Evolutionary conservation across 2,888 invertebrate genomes (phyloP), one percentile per base, ranked within the genome.

Genomic region (Onthophagus sagittarius): DNA sequence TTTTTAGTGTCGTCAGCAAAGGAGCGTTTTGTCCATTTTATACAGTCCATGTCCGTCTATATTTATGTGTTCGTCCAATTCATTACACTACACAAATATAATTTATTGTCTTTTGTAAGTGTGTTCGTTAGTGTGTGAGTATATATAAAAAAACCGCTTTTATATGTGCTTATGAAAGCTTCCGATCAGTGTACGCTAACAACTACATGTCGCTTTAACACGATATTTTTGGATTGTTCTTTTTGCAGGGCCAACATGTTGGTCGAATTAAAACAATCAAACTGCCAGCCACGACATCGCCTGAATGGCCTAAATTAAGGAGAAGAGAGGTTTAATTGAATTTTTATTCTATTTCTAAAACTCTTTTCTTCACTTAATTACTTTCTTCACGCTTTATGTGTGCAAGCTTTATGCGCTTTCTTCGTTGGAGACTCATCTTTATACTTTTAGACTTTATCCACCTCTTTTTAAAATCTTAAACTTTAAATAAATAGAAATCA

Each of bases 281-380:
- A 53, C 7, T 53, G 11, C 39, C 39, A 53, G 11, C 39, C 11
- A 53, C 39, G 39, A 53, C 39, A 53, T 9, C 39, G 39, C 81
- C 80, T 72, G 81, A 83, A 78, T 83, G 83, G 84, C 83, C 83
- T 73, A 79, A 79, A 76, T 81, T 84, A 74, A 81, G 80, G 79
- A 82, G 80, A 82, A 79, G 78, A 78, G 80, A 84, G 83, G 84
- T 84, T 81, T 77, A 53, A 53, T 53, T 53, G 1, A 9, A 53
- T 23, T 62, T 63, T 33, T 31, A 23, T 63, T 67, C 0, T 6
- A 32, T n/a, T 67, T 53, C 2, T 53, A 53, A 11, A 53, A 32
- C 62, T 15, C 14, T 53, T 69, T 23, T 62, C 53, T 62, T 23
- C 71, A 53, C 14, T 15, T 65, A 67, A 67, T 53, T 7, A 53